Conservation (phyloP, 2,888 invertebrate genomes). For the Merodon equestris region DNA sequence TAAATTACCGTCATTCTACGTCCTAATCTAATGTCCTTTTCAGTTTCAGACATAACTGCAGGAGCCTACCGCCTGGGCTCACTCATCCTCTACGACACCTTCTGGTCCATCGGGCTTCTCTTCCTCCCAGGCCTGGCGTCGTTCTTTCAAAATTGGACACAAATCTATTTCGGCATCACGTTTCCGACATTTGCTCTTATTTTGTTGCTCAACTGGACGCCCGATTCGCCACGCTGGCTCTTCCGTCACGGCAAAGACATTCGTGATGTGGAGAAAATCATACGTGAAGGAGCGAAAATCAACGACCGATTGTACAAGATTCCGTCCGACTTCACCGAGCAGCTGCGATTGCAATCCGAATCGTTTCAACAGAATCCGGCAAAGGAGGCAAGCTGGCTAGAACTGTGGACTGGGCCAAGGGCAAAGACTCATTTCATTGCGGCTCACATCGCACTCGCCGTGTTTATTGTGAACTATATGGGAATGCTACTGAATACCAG, state of each 20-base stretch:
- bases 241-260: slow-evolving; percentile 75
- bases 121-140: slow-evolving; percentile 77
- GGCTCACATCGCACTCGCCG: slow-evolving; percentile 77
- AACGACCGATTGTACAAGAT: slow-evolving; percentile 76
- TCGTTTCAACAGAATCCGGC: slow-evolving; percentile 72
- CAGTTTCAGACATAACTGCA: slow-evolving; percentile 78
- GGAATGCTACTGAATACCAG: slow-evolving; percentile 79
- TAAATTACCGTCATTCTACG: slow-evolving; percentile 29
- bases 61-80: slow-evolving; percentile 77
- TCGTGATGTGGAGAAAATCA: slow-evolving; percentile 75
- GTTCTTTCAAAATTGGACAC: slow-evolving; percentile 77
- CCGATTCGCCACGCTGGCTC: slow-evolving; percentile 79
- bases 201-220: slow-evolving; percentile 78
- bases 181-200: slow-evolving; percentile 78
- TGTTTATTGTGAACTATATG: slow-evolving; percentile 78
- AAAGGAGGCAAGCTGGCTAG: slow-evolving; percentile 73
- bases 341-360: slow-evolving; percentile 74
- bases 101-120: slow-evolving; percentile 79
- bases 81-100: slow-evolving; percentile 78
- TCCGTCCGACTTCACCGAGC: slow-evolving; percentile 75
- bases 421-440: slow-evolving; percentile 76
- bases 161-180: slow-evolving; percentile 79
- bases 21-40: not conserved
- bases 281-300: slow-evolving; percentile 76
- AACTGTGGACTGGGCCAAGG: slow-evolving; percentile 75